Percentiles rank a stretch among this genome's conserved stretches.
Conservation (phyloP, 2,888 invertebrate genomes). For the Timema podura region DNA sequence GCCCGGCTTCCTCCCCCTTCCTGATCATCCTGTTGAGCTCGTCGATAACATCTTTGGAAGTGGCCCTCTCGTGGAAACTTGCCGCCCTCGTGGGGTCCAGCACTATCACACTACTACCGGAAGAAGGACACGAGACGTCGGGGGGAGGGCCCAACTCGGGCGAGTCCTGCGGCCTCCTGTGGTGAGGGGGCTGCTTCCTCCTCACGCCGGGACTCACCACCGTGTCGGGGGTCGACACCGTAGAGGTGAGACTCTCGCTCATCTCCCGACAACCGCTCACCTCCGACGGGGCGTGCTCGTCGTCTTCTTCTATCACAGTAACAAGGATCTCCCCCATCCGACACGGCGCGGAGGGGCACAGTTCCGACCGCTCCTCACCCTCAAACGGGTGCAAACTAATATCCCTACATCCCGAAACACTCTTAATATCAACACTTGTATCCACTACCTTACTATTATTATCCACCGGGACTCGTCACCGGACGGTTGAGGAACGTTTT, state of each 20-base stretch:
- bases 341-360: background rate
- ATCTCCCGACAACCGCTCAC: slow-evolving; percentile 42
- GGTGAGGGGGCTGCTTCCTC: slow-evolving; percentile 14
- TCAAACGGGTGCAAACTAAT: no score
- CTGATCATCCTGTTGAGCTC: slow-evolving; percentile 64
- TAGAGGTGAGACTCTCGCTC: slow-evolving; percentile 62
- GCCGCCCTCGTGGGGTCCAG: slow-evolving; percentile 50
- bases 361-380: no score
- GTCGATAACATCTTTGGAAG: slow-evolving; percentile 72
- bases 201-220: slow-evolving; percentile 51
- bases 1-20: slow-evolving; percentile 49
- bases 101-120: slow-evolving; percentile 46
- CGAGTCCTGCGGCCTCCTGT: background rate
- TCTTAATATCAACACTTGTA: no score
- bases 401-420: no score
- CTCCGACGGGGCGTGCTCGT: slow-evolving; percentile 44
- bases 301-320: slow-evolving; percentile 62
- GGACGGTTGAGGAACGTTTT: no score
- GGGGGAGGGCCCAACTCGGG: slow-evolving; percentile 6
- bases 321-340: slow-evolving; percentile 24
- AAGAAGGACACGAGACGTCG: slow-evolving; percentile 37
- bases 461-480: no score
- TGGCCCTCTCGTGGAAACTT: slow-evolving; percentile 69
- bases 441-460: no score
- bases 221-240: slow-evolving; percentile 67